phyloP scores from a whole-genome alignment of 2,113 vertebrate genomes.

The Solea solea region DNA sequence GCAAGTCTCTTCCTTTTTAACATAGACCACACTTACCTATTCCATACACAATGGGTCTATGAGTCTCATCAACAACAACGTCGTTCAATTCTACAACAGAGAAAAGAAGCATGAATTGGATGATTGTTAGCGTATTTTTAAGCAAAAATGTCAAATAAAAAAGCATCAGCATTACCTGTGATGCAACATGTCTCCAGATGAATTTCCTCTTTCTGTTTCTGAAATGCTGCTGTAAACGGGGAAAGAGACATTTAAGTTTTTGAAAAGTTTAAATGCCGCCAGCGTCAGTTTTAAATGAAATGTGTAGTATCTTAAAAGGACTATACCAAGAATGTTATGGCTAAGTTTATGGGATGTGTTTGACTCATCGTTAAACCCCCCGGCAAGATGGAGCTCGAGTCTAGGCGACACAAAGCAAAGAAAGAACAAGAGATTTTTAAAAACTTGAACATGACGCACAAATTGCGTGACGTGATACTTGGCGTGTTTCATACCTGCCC shows the following conservation, averaged over 20 bases:
- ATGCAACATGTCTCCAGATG: constrained; percentile 93
- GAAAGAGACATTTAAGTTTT: constrained; percentile 23
- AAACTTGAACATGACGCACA: not conserved
- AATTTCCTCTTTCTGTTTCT: constrained; percentile 89
- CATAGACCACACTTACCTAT: constrained; percentile 82
- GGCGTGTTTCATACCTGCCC: constrained; percentile 85
- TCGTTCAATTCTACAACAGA: constrained; percentile 90
- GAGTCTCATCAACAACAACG: constrained; percentile 83
- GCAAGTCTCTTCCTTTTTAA: not conserved
- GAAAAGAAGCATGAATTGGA: not conserved
- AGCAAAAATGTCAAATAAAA: not conserved
- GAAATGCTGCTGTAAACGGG: constrained; percentile 86
- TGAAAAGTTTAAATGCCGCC: not conserved
- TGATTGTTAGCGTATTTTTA: not conserved
- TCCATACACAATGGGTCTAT: constrained; percentile 92
- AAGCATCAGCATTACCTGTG: constrained; percentile 82
- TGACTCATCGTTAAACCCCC: constrained; percentile 94
- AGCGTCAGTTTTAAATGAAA: not conserved
- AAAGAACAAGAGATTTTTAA: not conserved
- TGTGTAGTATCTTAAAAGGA: constrained; percentile 24
- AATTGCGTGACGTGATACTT: not conserved
- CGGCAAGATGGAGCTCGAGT: constrained; percentile 94
- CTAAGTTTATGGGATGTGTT: constrained; percentile 92
- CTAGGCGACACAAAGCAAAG: constrained; percentile 68
- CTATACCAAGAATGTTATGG: constrained; percentile 90